A percentile compares a stretch with the other conserved stretches of the same genome.
Evolutionary conservation across 2,113 vertebrate species (phyloP).

Genomic region (zebrafish (Danio rerio)): DNA sequence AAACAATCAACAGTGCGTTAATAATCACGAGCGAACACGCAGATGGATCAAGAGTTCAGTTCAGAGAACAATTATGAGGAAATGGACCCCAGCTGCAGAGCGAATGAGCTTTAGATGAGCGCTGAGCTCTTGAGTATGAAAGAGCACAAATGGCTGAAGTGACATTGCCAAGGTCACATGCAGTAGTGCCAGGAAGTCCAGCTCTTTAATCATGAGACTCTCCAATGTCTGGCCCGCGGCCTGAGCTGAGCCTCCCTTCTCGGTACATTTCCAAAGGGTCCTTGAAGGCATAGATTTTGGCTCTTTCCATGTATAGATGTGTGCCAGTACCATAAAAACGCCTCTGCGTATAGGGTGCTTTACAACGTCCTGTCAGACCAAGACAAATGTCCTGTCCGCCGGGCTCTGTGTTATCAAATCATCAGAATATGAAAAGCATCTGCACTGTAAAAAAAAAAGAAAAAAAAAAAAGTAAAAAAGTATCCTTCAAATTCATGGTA

Average conservation of each 20-base stretch:
- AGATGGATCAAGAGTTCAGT: slow-evolving; percentile 29
- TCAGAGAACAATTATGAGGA: slow-evolving; percentile 46
- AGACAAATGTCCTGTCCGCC: slow-evolving; percentile 45
- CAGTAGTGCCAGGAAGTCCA: slow-evolving; percentile 49
- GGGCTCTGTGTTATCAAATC: slow-evolving; percentile 53
- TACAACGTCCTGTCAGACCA: slow-evolving; percentile 54
- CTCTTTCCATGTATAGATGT: slow-evolving; percentile 37
- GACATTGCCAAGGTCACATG: slow-evolving; percentile 64
- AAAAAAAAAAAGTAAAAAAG: no score
- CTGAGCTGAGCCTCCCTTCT: slow-evolving; percentile 53
- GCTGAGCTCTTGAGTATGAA: slow-evolving; percentile 25
- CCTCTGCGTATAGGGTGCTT: slow-evolving; percentile 57
- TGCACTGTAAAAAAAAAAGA: neutral
- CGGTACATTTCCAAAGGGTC: slow-evolving; percentile 47
- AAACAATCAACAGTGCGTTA: slow-evolving; percentile 28
- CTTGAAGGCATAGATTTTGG: slow-evolving; percentile 53
- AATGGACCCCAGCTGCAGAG: slow-evolving; percentile 52
- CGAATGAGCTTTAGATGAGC: slow-evolving; percentile 47
- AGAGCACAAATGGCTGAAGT: slow-evolving; percentile 49
- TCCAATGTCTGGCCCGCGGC: slow-evolving; percentile 57
- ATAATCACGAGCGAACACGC: slow-evolving; percentile 24
- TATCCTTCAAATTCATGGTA: no score
- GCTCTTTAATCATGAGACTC: slow-evolving; percentile 62
- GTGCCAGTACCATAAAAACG: slow-evolving; percentile 61
- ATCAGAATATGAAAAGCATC: slow-evolving; percentile 49